phyloP scores from a whole-genome alignment of 2,797 vertebrate genomes.

The Phalanger gymnotis region DNA sequence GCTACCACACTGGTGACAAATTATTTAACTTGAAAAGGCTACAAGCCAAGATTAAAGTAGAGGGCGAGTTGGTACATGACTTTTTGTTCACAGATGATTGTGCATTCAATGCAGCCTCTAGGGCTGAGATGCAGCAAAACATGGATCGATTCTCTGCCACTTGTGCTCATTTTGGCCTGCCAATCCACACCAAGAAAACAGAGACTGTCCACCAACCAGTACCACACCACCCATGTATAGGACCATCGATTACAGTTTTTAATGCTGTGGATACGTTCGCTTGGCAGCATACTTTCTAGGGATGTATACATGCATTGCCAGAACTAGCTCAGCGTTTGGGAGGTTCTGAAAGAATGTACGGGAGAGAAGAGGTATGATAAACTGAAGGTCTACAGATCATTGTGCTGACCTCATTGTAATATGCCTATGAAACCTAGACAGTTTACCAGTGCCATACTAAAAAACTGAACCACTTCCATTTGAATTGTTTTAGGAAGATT shows the following conservation, averaged over 20 bases:
- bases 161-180: neutral
- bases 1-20: neutral
- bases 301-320: neutral
- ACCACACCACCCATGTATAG: neutral
- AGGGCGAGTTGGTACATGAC: neutral
- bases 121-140: neutral
- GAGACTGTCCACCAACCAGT: neutral
- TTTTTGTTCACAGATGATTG: neutral
- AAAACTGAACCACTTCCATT: neutral
- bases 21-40: neutral
- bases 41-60: neutral
- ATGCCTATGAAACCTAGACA: neutral
- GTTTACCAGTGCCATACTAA: too few species aligned
- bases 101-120: neutral
- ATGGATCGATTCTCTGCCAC: neutral
- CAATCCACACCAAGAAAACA: neutral
- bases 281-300: neutral
- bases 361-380: neutral
- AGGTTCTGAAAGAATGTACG: neutral
- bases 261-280: neutral
- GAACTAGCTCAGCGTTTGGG: neutral
- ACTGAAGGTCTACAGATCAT: neutral
- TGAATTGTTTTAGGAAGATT: neutral
- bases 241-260: too few species aligned
- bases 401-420: neutral